Conservation (phyloP, 2,888 invertebrate genomes). For the Tetrapedia diversipes region DNA sequence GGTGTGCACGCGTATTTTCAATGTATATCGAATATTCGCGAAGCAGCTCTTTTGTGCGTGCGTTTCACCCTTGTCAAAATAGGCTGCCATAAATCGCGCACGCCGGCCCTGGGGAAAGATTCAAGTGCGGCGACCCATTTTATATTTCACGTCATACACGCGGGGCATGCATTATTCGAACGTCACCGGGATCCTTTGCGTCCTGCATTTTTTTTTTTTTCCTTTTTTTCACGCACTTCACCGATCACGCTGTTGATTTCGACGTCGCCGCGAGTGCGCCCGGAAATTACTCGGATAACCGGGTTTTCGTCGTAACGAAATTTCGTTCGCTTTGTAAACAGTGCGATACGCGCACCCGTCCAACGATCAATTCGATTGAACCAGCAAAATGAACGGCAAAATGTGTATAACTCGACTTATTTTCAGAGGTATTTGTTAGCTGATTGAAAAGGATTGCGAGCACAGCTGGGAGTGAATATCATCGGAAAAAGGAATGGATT, state of each 20-base stretch:
- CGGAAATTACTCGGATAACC: conserved; percentile 23
- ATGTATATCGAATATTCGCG: conserved; percentile 42
- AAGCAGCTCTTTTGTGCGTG: conserved; percentile 40
- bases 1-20: conserved; percentile 19
- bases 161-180: conserved; percentile 42
- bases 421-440: not conserved
- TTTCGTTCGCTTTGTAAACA: conserved; percentile 14
- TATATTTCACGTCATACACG: conserved; percentile 28
- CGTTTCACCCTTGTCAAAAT: conserved; percentile 39
- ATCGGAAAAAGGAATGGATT: no score
- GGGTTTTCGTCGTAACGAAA: conserved; percentile 19
- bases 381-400: not conserved
- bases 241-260: conserved; percentile 14
- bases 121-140: conserved; percentile 51
- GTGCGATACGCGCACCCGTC: not conserved
- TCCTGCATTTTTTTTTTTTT: not conserved
- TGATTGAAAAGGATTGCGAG: not conserved
- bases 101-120: conserved; percentile 29
- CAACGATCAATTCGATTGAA: conserved; percentile 21
- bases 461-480: no score
- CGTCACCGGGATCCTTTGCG: conserved; percentile 30
- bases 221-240: conserved; percentile 18
- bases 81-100: conserved; percentile 40
- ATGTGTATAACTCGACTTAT: not conserved
- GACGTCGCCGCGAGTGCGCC: not conserved